phyloP scores from a whole-genome alignment of 2,797 vertebrate species.

The Cheirogaleus major region DNA sequence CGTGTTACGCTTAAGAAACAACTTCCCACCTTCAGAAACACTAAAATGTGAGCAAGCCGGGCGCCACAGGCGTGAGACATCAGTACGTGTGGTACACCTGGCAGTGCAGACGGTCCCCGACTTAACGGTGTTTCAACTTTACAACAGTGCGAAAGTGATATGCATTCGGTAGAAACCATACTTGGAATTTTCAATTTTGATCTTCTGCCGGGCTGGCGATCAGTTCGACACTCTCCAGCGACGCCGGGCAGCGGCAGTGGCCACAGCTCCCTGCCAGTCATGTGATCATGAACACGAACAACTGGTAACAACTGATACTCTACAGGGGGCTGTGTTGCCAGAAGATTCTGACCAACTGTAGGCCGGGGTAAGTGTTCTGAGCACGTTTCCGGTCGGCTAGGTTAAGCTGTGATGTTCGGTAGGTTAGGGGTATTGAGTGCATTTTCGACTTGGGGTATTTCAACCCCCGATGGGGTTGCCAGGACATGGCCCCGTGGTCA shows the following conservation, averaged over 20 bases:
- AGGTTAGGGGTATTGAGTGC: background rate
- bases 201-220: background rate
- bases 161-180: background rate
- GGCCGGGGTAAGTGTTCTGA: background rate
- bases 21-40: background rate
- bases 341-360: background rate
- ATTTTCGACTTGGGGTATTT: background rate
- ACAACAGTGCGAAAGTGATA: background rate
- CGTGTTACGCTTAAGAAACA: background rate
- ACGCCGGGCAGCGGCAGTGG: background rate
- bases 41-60: background rate
- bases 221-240: background rate
- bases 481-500: background rate
- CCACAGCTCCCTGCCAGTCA: background rate
- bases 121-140: background rate
- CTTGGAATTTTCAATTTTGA: background rate
- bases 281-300: background rate
- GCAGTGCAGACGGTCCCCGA: background rate
- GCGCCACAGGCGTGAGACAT: background rate
- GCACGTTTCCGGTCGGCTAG: background rate
- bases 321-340: background rate
- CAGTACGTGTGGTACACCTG: fast-evolving
- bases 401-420: background rate
- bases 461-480: background rate
- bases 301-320: background rate